phyloP scores from a whole-genome alignment of 2,888 invertebrate species.

The Drosophila parthenogenetica region DNA sequence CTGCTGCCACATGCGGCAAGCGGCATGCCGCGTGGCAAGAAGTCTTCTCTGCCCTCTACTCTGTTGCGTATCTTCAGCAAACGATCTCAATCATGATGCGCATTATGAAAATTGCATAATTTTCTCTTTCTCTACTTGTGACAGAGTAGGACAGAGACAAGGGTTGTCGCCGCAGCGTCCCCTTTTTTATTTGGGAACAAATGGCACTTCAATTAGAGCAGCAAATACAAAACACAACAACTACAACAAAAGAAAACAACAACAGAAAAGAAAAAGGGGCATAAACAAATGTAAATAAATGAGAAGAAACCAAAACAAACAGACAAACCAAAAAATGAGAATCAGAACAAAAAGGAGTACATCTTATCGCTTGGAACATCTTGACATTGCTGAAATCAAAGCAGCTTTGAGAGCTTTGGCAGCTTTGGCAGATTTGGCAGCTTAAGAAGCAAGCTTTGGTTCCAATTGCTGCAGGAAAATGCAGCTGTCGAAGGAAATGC shows the following conservation, averaged over 20 bases:
- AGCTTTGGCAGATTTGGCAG: constrained; percentile 29
- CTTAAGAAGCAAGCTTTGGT: neutral
- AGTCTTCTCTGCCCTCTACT: neutral
- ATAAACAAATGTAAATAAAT: constrained; percentile 47
- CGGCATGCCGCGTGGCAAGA: constrained; percentile 53
- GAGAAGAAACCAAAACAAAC: constrained; percentile 11
- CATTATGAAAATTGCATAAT: constrained; percentile 81
- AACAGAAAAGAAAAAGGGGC: constrained; percentile 55
- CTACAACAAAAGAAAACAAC: constrained; percentile 21
- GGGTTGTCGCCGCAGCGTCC: constrained; percentile 48
- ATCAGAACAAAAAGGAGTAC: neutral
- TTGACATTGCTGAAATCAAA: constrained; percentile 27
- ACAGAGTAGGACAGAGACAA: constrained; percentile 6
- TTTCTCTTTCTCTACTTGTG: constrained; percentile 19
- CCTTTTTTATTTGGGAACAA: constrained; percentile 15
- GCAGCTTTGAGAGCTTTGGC: constrained; percentile 40
- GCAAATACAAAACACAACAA: constrained; percentile 40
- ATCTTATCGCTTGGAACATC: constrained; percentile 19
- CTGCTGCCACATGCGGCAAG: constrained; percentile 29
- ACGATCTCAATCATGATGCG: constrained; percentile 71
- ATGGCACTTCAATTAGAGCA: constrained; percentile 74
- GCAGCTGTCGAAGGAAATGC: constrained; percentile 12
- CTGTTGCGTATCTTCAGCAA: constrained; percentile 47
- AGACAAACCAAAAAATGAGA: constrained; percentile 3
- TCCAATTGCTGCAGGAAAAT: constrained; percentile 2